These are phyloP conservation scores for Oryzias melastigma DNA, from an alignment of 2,113 vertebrate genomes.

Conservation along the genomic window DNA sequence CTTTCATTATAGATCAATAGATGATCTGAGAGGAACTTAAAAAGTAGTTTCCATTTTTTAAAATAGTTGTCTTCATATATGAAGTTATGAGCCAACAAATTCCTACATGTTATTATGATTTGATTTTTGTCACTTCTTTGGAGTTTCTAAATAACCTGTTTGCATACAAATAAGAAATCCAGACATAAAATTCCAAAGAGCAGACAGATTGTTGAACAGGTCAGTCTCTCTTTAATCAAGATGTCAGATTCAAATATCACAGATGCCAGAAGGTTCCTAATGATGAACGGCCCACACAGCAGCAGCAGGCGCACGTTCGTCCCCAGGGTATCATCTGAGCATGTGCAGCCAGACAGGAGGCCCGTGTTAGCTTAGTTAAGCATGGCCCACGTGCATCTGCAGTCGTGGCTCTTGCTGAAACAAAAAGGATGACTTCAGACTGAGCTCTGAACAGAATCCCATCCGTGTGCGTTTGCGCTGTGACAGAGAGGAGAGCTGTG, in stretches of 20 bases:
- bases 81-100: no score
- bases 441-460: constrained; percentile 38
- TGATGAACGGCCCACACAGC: constrained; percentile 37
- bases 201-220: constrained; percentile 1
- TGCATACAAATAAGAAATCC: no score
- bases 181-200: neutral
- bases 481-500: constrained; percentile 12
- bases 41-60: no score
- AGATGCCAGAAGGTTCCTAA: constrained; percentile 47
- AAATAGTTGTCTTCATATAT: no score
- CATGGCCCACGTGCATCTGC: constrained; percentile 12
- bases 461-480: constrained; percentile 35
- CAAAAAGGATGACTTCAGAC: constrained; percentile 19
- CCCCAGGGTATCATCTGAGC: constrained; percentile 42
- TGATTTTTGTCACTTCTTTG: no score
- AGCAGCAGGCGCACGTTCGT: constrained; percentile 19
- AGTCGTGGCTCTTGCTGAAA: constrained; percentile 20
- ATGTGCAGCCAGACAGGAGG: constrained; percentile 56
- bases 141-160: no score
- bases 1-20: no score
- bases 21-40: no score
- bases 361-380: constrained; percentile 56
- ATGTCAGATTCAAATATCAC: constrained; percentile 12
- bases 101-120: no score
- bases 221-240: constrained; percentile 5